phyloP scores from a whole-genome alignment of 2,113 vertebrate species.

The Equus quagga region DNA sequence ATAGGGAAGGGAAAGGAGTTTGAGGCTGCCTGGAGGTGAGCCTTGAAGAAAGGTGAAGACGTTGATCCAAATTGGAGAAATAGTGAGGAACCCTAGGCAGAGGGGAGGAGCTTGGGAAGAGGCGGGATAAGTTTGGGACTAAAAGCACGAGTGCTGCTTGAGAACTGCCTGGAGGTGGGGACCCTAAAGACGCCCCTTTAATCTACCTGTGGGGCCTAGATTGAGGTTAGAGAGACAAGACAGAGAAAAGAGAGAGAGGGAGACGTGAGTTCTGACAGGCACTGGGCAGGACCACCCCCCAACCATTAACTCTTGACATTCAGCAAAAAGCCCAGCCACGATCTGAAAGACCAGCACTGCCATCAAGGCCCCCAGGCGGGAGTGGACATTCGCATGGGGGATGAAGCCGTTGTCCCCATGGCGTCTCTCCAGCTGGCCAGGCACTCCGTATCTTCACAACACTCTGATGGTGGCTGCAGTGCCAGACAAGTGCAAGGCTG shows the following conservation, averaged over 20 bases:
- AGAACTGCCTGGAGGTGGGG: not conserved
- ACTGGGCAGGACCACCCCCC: not conserved
- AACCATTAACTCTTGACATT: not conserved
- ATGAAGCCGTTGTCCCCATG: constrained; percentile 91
- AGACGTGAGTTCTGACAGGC: not conserved
- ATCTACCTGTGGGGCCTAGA: not conserved
- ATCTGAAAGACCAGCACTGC: constrained; percentile 73
- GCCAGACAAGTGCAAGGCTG: constrained; percentile 66
- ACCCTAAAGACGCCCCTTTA: not conserved
- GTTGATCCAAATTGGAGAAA: not conserved
- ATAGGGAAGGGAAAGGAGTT: not conserved
- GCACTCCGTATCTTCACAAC: constrained; percentile 91
- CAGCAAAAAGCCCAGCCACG: not conserved
- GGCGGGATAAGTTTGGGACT: not conserved
- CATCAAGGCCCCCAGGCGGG: constrained; percentile 92
- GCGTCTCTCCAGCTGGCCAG: constrained; percentile 92
- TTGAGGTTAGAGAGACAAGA: not conserved
- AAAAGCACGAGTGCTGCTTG: not conserved
- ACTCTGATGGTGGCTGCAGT: constrained; percentile 86
- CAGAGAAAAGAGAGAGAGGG: not conserved
- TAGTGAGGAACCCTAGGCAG: not conserved
- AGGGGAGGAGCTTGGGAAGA: not conserved
- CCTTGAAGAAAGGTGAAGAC: not conserved
- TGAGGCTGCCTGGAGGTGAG: not conserved
- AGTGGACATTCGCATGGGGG: constrained; percentile 93